Conservation (phyloP, 2,113 vertebrate species). For the Accipiter cooperii region DNA sequence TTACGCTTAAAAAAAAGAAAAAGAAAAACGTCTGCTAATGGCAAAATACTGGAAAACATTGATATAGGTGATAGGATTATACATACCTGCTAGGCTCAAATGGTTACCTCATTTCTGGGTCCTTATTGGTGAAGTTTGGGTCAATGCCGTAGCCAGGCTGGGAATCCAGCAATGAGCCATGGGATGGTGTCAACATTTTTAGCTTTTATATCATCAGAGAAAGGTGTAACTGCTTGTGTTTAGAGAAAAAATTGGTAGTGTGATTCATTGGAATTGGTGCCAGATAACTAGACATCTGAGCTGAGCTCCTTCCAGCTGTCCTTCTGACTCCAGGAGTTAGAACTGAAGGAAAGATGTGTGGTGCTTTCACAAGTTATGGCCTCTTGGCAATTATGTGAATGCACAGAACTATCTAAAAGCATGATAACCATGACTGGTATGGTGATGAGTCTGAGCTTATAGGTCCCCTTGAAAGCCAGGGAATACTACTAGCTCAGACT, state of each 20-base stretch:
- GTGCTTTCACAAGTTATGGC: not conserved
- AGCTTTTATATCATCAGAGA: not conserved
- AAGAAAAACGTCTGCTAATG: not conserved
- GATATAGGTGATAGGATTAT: not conserved
- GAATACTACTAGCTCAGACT: not conserved
- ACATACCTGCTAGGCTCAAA: not conserved
- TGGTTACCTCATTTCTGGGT: not conserved
- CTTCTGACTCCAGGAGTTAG: not conserved
- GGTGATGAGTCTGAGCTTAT: not conserved
- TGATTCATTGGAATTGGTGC: not conserved
- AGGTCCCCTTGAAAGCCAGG: not conserved
- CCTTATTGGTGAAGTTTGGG: not conserved
- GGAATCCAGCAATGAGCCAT: not conserved
- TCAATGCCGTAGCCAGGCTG: not conserved
- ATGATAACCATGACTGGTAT: not conserved
- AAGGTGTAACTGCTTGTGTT: not conserved
- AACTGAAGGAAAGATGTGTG: not conserved
- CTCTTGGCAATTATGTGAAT: fast-evolving
- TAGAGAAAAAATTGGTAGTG: not conserved
- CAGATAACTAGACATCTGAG: not conserved
- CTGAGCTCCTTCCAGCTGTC: not conserved
- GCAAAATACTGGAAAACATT: not conserved
- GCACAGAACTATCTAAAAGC: not conserved
- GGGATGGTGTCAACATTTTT: not conserved
- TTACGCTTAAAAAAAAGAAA: not conserved